A percentile compares a stretch with the other conserved stretches of the same genome.
Evolutionary conservation across 2,797 vertebrate species (phyloP).

Genomic region (Carapus acus): DNA sequence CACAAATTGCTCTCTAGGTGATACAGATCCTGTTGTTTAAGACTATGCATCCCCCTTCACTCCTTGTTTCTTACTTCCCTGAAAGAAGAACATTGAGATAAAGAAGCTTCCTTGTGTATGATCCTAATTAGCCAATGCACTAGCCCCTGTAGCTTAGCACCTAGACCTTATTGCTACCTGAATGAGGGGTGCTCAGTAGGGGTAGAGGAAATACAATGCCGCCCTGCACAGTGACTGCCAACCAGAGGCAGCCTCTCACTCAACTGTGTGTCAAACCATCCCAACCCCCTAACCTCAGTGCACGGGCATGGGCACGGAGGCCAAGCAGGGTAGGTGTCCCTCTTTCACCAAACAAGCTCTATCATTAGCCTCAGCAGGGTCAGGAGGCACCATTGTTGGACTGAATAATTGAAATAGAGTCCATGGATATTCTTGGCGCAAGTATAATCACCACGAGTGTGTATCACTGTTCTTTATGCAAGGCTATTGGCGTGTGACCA

Average conservation of each 20-base stretch:
- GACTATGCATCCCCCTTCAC: constrained; percentile 66
- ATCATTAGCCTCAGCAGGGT: constrained; percentile 72
- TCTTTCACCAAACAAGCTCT: constrained; percentile 67
- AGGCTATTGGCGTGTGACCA: constrained; percentile 61
- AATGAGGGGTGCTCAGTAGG: constrained; percentile 69
- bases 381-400: constrained; percentile 69
- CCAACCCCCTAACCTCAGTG: constrained; percentile 60
- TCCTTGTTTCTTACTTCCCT: constrained; percentile 56
- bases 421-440: constrained; percentile 64
- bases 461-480: constrained; percentile 66
- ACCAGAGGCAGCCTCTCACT: constrained; percentile 61
- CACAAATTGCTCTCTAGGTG: constrained; percentile 81
- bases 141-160: constrained; percentile 71
- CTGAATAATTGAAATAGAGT: constrained; percentile 70
- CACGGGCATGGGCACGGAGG: constrained; percentile 63
- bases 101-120: constrained; percentile 62
- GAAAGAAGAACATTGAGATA: constrained; percentile 63
- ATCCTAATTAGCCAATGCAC: constrained; percentile 72
- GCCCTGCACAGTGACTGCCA: constrained; percentile 64
- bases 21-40: constrained; percentile 80
- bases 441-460: constrained; percentile 65
- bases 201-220: constrained; percentile 65
- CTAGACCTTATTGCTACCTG: constrained; percentile 73
- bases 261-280: constrained; percentile 59
- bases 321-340: constrained; percentile 66